These are phyloP conservation scores for Lepas anatifera DNA, from an alignment of 2,888 invertebrate species.

Conservation along the genomic window DNA sequence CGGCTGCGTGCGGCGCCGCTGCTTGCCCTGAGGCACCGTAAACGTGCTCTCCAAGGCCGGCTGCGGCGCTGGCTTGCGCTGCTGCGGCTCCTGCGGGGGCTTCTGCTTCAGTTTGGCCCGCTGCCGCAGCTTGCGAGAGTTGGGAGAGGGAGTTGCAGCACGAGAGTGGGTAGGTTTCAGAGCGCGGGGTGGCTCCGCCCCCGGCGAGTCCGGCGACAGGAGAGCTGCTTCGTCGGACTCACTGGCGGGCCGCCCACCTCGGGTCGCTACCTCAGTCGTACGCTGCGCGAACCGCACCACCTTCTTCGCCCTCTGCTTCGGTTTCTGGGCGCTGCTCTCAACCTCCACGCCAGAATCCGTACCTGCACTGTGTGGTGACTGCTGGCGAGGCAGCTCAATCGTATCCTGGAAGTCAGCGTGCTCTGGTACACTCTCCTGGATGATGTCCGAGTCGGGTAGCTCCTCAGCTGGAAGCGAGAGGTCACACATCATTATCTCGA, in stretches of 20 bases:
- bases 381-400: conserved; percentile 17
- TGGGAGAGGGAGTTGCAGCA: conserved; percentile 15
- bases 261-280: neutral
- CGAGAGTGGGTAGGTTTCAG: conserved; percentile 14
- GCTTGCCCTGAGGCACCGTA: neutral
- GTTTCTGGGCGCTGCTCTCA: conserved; percentile 17
- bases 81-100: conserved; percentile 12
- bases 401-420: conserved; percentile 16
- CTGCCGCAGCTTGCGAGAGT: conserved; percentile 11
- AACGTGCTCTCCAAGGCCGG: neutral
- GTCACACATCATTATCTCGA: conserved; percentile 16
- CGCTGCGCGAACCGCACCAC: neutral
- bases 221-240: neutral
- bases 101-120: conserved; percentile 13
- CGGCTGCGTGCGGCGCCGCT: neutral
- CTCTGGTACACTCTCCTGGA: conserved; percentile 12
- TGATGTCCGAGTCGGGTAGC: neutral
- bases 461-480: conserved; percentile 13
- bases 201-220: neutral
- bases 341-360: conserved; percentile 17
- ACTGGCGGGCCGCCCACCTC: neutral
- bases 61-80: neutral
- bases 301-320: neutral
- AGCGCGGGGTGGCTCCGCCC: neutral
- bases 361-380: conserved; percentile 16